A percentile compares a stretch with the other conserved stretches of the same genome.
Conservation (phyloP, 2,113 vertebrate species). For the Fulmarus glacialis region DNA sequence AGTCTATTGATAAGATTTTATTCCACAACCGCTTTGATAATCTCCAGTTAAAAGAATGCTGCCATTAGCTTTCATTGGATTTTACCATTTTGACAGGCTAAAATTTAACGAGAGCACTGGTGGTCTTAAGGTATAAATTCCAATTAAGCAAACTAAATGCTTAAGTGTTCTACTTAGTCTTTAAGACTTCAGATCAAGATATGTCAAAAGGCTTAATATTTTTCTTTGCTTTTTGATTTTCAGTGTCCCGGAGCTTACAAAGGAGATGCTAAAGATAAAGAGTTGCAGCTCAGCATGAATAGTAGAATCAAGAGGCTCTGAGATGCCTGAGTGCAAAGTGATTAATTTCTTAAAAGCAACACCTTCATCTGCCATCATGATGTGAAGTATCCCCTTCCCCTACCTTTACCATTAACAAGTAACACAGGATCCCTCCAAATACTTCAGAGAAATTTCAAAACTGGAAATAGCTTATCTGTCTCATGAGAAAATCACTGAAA, state of each 20-base stretch:
- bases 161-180: not conserved
- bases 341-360: not conserved
- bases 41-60: not conserved
- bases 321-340: not conserved
- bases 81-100: not conserved
- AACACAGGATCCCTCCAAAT: not conserved
- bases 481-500: not conserved
- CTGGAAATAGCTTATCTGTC: not conserved
- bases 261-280: not conserved
- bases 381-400: not conserved
- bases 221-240: slow-evolving; percentile 17
- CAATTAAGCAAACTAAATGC: not conserved
- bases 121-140: not conserved
- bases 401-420: not conserved
- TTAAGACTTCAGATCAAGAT: not conserved
- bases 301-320: not conserved
- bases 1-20: not conserved
- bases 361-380: not conserved
- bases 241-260: not conserved
- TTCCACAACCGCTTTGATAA: not conserved
- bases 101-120: not conserved
- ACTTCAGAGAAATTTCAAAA: not conserved
- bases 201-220: not conserved
- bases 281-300: not conserved
- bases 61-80: not conserved